Evolutionary conservation across 2,888 invertebrate genomes (phyloP).

Genomic region (Biston stratarius): DNA sequence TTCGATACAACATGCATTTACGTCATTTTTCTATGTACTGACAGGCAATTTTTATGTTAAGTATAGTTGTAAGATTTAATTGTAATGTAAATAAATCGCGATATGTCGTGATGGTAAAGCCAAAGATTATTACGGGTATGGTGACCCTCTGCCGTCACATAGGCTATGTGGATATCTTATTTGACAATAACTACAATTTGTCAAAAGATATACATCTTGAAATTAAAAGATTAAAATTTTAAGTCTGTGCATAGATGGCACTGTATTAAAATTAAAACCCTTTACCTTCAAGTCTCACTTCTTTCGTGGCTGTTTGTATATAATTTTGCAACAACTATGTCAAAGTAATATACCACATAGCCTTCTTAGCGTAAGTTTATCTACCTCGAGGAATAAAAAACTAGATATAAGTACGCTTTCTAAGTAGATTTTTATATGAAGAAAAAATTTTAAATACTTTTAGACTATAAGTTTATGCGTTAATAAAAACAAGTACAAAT

Average conservation of each 20-base stretch:
- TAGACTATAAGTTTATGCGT: conserved; percentile 72
- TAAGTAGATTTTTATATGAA: conserved; percentile 85
- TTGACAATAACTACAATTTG: conserved; percentile 42
- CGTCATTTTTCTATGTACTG: conserved; percentile 64
- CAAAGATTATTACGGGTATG: conserved; percentile 87
- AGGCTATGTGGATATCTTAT: conserved; percentile 65
- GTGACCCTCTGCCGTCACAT: conserved; percentile 87
- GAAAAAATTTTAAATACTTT: conserved; percentile 69
- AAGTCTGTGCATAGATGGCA: conserved; percentile 25
- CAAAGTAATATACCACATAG: conserved; percentile 66
- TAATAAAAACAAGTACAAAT: conserved; percentile 83
- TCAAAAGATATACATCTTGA: conserved; percentile 15
- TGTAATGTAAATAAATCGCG: conserved; percentile 79
- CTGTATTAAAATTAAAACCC: neutral
- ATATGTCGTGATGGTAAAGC: conserved; percentile 86
- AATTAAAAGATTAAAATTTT: neutral
- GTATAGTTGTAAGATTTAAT: conserved; percentile 61
- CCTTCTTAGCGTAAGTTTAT: conserved; percentile 75
- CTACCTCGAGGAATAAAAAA: conserved; percentile 84
- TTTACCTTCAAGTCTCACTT: conserved; percentile 2
- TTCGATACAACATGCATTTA: conserved; percentile 67
- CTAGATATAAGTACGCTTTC: conserved; percentile 79
- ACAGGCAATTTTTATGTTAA: conserved; percentile 61
- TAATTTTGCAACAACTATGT: conserved; percentile 44
- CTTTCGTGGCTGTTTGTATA: conserved; percentile 1